Conservation (phyloP, 1,140 invertebrate species). For the Heliothis virescens region DNA sequence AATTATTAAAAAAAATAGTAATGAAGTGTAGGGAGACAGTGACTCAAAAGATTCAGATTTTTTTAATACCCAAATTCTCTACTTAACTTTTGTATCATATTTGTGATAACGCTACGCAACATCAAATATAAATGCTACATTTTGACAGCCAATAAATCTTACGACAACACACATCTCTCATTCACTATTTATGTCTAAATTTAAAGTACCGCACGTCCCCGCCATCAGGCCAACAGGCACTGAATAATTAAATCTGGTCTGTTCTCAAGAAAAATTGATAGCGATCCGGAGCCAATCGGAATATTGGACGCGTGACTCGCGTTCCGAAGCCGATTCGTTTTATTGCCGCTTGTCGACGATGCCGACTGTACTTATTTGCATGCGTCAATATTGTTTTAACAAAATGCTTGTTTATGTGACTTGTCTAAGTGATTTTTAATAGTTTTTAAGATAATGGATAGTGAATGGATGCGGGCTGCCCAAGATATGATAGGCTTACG, state of each 20-base stretch:
- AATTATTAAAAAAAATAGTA: too few species aligned
- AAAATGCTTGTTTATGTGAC: constrained; percentile 31
- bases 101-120: neutral
- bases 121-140: neutral
- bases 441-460: neutral
- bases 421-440: neutral
- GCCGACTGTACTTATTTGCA: constrained; percentile 49
- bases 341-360: constrained; percentile 40
- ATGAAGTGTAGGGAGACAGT: too few species aligned
- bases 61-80: too few species aligned
- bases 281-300: constrained; percentile 63
- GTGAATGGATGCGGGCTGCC: too few species aligned
- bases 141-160: constrained; percentile 12
- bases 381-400: constrained; percentile 39
- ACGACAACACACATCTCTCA: neutral
- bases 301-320: constrained; percentile 63
- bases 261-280: constrained; percentile 67
- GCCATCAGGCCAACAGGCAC: constrained; percentile 25
- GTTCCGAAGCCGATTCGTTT: constrained; percentile 47
- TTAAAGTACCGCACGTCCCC: constrained; percentile 37
- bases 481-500: too few species aligned
- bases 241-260: constrained; percentile 68
- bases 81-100: too few species aligned
- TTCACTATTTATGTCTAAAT: constrained; percentile 30
- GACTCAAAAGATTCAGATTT: too few species aligned